Evolutionary conservation across 2,888 invertebrate species (phyloP).

Genomic region (Steinernema carpocapsae): DNA sequence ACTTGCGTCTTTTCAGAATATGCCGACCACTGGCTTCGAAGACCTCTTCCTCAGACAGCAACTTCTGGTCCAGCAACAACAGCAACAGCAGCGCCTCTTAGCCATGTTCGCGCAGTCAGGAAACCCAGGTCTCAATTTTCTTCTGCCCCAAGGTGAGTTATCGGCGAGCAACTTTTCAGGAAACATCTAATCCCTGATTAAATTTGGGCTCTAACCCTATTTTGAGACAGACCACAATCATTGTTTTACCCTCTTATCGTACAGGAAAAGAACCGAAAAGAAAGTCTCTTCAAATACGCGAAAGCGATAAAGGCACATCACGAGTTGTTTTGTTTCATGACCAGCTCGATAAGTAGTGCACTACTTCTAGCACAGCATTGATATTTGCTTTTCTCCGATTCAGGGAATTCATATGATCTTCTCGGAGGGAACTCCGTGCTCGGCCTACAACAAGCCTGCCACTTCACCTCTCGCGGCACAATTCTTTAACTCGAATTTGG

Average conservation of each 20-base stretch:
- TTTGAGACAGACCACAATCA: background rate
- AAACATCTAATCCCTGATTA: background rate
- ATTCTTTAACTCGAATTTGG: background rate
- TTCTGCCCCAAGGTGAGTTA: constrained; percentile 48
- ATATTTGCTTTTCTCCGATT: constrained; percentile 22
- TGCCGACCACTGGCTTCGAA: constrained; percentile 37
- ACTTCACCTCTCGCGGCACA: constrained; percentile 23
- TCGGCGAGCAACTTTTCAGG: background rate
- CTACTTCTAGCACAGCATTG: background rate
- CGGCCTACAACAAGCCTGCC: constrained; percentile 32
- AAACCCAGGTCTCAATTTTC: constrained; percentile 43
- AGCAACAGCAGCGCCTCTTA: constrained; percentile 39
- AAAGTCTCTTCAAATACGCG: constrained; percentile 4
- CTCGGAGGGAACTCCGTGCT: constrained; percentile 37
- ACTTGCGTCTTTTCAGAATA: constrained; percentile 12
- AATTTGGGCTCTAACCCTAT: background rate
- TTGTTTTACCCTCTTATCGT: background rate
- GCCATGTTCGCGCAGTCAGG: constrained; percentile 43
- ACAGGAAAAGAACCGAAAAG: background rate
- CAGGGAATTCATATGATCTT: constrained; percentile 39
- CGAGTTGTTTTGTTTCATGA: constrained; percentile 18
- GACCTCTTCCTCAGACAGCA: constrained; percentile 40
- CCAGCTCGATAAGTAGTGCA: constrained; percentile 14
- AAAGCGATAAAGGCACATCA: background rate
- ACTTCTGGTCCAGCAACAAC: constrained; percentile 15